Percentiles rank a stretch among this genome's conserved stretches.
These are phyloP conservation scores for Poecilus cupreus DNA, from an alignment of 2,888 invertebrate species.

Conservation along the genomic window DNA sequence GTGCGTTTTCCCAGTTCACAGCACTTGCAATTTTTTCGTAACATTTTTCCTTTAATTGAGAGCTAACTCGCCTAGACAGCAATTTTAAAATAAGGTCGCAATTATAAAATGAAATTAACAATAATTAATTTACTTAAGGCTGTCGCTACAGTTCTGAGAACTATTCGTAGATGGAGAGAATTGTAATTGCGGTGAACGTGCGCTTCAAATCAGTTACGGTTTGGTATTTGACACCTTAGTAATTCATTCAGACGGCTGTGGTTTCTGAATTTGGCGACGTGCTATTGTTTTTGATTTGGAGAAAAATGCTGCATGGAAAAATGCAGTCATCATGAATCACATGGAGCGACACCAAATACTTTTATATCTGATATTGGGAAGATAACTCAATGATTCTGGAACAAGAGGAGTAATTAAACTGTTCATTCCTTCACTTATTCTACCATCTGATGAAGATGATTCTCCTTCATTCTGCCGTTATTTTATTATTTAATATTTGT, in stretches of 20 bases:
- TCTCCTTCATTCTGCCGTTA: too few relatives aligned
- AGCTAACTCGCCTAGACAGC: neutral
- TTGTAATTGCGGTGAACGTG: neutral
- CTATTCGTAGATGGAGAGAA: neutral
- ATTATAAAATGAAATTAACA: conserved; percentile 33
- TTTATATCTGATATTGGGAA: too few relatives aligned
- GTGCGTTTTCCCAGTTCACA: conserved; percentile 21
- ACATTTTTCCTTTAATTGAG: conserved; percentile 32
- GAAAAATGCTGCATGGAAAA: neutral
- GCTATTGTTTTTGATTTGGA: conserved; percentile 13
- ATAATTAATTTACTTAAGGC: conserved; percentile 21
- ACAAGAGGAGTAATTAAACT: too few relatives aligned
- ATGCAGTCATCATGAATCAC: too few relatives aligned
- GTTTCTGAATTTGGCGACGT: neutral
- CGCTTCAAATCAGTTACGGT: too few relatives aligned
- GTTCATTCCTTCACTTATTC: too few relatives aligned
- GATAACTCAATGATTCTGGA: too few relatives aligned
- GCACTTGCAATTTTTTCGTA: conserved; percentile 39
- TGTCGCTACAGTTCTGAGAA: neutral
- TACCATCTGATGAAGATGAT: too few relatives aligned
- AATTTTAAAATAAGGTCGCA: conserved; percentile 26
- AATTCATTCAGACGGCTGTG: too few relatives aligned
- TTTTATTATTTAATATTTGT: too few relatives aligned
- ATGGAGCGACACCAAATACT: too few relatives aligned
- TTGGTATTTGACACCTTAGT: too few relatives aligned